Conservation (phyloP, 2,113 vertebrate species). For the Stigmatopora argus region DNA sequence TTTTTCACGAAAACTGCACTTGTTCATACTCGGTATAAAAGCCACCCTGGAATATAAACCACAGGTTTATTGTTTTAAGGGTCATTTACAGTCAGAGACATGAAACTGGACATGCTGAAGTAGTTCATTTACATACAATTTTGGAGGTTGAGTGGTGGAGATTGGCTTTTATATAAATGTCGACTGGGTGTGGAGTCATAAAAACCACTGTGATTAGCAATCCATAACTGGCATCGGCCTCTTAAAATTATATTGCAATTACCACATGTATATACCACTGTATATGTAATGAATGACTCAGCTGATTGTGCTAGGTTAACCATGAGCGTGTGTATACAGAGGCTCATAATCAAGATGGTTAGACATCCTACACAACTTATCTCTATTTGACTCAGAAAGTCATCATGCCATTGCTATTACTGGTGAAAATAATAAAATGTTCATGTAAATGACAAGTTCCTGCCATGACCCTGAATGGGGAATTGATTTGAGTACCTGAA, state of each 20-base stretch:
- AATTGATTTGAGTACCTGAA: conserved; percentile 16
- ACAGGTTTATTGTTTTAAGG: no score
- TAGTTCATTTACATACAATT: neutral
- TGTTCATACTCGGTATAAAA: no score
- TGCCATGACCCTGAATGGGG: conserved; percentile 40
- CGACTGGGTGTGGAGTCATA: neutral
- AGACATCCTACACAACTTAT: conserved; percentile 56
- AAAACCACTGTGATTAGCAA: neutral
- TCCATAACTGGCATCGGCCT: neutral
- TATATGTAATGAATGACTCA: neutral
- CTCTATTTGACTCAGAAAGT: conserved; percentile 66
- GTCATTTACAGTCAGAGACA: neutral
- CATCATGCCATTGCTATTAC: conserved; percentile 67
- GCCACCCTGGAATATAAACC: no score
- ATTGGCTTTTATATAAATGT: conserved; percentile 1
- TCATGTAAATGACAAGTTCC: conserved; percentile 28
- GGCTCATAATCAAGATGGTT: conserved; percentile 33
- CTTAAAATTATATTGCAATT: neutral
- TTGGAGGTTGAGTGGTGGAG: neutral
- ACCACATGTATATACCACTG: neutral
- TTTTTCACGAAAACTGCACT: no score
- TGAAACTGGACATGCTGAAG: neutral
- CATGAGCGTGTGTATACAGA: conserved; percentile 18
- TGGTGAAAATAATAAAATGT: conserved; percentile 67
- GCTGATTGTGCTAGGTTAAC: neutral